Conservation (phyloP, 2,888 invertebrate species). For the Cephus runcator region DNA sequence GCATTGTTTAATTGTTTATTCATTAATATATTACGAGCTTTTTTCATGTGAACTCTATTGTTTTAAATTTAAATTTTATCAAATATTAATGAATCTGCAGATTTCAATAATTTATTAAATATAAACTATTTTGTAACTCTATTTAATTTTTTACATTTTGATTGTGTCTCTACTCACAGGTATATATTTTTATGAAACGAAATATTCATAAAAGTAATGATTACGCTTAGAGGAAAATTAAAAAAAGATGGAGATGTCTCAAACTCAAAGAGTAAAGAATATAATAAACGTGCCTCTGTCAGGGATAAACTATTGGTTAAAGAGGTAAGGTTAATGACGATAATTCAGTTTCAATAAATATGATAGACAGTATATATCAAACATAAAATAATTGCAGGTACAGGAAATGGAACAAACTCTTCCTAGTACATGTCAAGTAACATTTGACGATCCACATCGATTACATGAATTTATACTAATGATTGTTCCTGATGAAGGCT, state of each 20-base stretch:
- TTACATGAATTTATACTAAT: constrained; percentile 83
- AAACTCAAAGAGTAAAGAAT: constrained; percentile 48
- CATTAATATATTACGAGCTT: neutral
- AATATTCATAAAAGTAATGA: constrained; percentile 66
- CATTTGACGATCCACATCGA: constrained; percentile 85
- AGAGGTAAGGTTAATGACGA: constrained; percentile 70
- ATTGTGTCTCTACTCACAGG: neutral
- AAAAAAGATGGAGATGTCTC: constrained; percentile 72
- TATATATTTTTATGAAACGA: neutral
- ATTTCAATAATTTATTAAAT: neutral
- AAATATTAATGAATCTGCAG: neutral
- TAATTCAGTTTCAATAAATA: neutral
- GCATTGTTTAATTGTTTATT: neutral
- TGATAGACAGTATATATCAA: neutral
- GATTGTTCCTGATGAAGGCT: constrained; percentile 87
- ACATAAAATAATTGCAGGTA: constrained; percentile 61
- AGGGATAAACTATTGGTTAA: constrained; percentile 83
- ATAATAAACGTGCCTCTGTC: constrained; percentile 75
- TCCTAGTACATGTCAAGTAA: constrained; percentile 81
- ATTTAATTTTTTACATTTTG: neutral
- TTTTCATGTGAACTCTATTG: neutral
- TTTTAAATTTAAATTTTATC: neutral
- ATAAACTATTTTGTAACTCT: neutral
- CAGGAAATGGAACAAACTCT: constrained; percentile 88
- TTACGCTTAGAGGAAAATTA: constrained; percentile 78